A percentile compares a stretch with the other conserved stretches of the same genome.
phyloP scores from a whole-genome alignment of 2,888 invertebrate species.

The Helicoverpa assulta region DNA sequence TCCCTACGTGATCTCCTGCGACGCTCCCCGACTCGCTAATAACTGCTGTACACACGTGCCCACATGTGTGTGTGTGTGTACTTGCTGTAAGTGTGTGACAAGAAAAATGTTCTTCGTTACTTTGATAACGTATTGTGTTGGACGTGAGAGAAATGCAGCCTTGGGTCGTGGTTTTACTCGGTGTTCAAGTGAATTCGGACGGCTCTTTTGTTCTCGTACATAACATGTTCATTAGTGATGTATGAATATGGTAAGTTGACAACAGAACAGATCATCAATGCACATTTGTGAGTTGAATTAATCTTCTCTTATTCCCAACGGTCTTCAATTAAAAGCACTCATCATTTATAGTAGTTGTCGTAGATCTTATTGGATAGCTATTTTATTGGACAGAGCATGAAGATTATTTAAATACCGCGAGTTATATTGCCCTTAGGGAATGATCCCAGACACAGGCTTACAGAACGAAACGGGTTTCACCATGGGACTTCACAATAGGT shows the following conservation, averaged over 20 bases:
- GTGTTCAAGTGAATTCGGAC: neutral
- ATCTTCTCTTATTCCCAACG: constrained; percentile 13
- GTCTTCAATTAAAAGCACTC: constrained; percentile 3
- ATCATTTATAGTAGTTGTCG: neutral
- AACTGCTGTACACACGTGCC: constrained; percentile 61
- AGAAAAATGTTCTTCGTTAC: constrained; percentile 63
- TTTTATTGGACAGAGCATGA: constrained; percentile 25
- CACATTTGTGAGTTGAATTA: neutral
- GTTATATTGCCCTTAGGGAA: constrained; percentile 17
- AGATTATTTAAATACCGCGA: constrained; percentile 30
- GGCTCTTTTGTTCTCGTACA: neutral
- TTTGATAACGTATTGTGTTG: constrained; percentile 54
- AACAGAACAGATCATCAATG: neutral
- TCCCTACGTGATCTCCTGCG: constrained; percentile 85
- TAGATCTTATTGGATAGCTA: constrained; percentile 6
- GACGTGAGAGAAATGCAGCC: constrained; percentile 45
- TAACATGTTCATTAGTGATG: neutral
- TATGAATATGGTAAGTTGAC: neutral
- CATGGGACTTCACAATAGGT: constrained; percentile 43
- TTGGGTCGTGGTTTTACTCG: constrained; percentile 20
- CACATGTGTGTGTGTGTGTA: constrained; percentile 39
- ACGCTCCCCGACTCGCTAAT: constrained; percentile 81
- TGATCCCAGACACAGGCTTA: constrained; percentile 31
- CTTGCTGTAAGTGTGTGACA: constrained; percentile 41
- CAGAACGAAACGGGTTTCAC: constrained; percentile 40